Percentiles rank a stretch among this genome's conserved stretches.
Conservation (phyloP, 1,140 invertebrate genomes). For the Uloborus diversus region DNA sequence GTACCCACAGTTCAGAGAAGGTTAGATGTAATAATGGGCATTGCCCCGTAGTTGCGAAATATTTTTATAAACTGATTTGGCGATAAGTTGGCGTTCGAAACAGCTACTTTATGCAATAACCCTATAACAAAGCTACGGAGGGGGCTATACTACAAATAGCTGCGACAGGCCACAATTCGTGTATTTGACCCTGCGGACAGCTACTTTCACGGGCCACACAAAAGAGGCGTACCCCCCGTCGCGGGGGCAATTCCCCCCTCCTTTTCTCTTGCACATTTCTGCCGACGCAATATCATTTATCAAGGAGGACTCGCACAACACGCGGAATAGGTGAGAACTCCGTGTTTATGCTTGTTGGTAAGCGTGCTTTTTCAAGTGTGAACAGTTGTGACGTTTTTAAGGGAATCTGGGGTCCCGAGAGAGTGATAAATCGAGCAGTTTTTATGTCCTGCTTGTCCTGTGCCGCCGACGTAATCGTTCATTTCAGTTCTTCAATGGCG, state of each 20-base stretch:
- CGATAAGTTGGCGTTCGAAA: not conserved
- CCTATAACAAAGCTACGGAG: conserved; percentile 2
- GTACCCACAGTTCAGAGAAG: too few species aligned
- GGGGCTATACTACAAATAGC: conserved; percentile 26
- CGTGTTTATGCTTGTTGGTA: conserved; percentile 51
- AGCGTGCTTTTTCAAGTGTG: conserved; percentile 32
- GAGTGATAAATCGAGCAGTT: not conserved
- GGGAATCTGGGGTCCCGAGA: not conserved
- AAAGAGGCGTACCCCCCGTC: conserved; percentile 5
- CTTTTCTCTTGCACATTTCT: conserved; percentile 1
- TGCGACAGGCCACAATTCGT: conserved; percentile 41
- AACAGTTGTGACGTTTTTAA: conserved; percentile 34
- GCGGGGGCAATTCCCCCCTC: not conserved
- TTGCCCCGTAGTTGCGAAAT: not conserved
- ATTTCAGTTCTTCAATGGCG: not conserved
- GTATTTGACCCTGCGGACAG: conserved; percentile 42
- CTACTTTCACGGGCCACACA: conserved; percentile 48
- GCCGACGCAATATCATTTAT: conserved; percentile 26
- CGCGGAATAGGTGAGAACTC: conserved; percentile 33
- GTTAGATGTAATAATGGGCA: too few species aligned
- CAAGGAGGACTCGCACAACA: conserved; percentile 12
- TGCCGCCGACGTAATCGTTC: not conserved
- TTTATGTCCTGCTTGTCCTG: not conserved
- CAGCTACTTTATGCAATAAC: not conserved
- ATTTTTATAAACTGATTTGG: not conserved